phyloP scores from a whole-genome alignment of 2,888 invertebrate genomes.

The Rhimphoctona megacephalus region DNA sequence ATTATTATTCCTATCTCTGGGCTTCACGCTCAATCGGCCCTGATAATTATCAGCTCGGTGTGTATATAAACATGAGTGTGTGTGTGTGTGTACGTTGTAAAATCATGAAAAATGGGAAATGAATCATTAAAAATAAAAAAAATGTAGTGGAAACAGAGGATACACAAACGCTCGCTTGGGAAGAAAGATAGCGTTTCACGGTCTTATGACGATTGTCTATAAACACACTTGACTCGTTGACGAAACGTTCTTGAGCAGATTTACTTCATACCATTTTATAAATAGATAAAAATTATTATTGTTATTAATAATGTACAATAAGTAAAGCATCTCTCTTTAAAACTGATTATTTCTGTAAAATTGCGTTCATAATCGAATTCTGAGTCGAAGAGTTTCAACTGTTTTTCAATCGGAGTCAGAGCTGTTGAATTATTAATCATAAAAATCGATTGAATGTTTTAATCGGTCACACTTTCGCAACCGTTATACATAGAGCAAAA shows the following conservation, averaged over 20 bases:
- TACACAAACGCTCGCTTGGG: slow-evolving; percentile 9
- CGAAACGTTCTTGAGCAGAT: not conserved
- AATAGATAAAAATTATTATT: not conserved
- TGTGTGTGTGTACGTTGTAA: not conserved
- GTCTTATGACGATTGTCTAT: slow-evolving; percentile 26
- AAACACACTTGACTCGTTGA: slow-evolving; percentile 26
- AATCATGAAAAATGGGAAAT: not conserved
- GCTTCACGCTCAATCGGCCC: not conserved
- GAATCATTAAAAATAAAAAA: not conserved
- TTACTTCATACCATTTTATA: not conserved
- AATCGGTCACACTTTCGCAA: not conserved
- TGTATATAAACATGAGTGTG: not conserved
- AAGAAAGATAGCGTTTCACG: slow-evolving; percentile 37
- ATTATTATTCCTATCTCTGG: slow-evolving; percentile 16
- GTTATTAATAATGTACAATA: not conserved
- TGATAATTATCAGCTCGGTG: slow-evolving; percentile 19
- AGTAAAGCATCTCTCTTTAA: too few species aligned
- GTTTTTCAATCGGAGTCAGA: not conserved
- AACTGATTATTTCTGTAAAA: too few species aligned
- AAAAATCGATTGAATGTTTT: not conserved
- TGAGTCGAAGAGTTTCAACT: not conserved
- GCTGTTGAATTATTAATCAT: not conserved
- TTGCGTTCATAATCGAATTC: not conserved
- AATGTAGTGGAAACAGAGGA: not conserved
- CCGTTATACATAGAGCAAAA: not conserved